Conservation (phyloP, 2,888 invertebrate genomes). For the Iphiclides podalirius region DNA sequence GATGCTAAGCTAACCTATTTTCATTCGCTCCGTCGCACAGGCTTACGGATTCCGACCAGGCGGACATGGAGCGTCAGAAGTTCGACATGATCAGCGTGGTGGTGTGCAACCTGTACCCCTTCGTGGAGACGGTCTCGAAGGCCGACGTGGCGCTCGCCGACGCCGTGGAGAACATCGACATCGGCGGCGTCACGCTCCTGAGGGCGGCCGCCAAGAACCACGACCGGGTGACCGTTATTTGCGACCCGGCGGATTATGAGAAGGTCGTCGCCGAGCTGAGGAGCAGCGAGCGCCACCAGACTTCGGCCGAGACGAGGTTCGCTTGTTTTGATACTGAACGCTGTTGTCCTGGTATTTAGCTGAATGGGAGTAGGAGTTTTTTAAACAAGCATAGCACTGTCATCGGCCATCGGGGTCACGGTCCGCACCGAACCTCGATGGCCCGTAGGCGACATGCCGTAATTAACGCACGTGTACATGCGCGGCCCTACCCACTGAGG, state of each 20-base stretch:
- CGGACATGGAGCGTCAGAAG: conserved; percentile 89
- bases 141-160: conserved; percentile 89
- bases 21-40: conserved; percentile 54
- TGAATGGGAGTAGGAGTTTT: no score
- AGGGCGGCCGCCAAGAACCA: conserved; percentile 99
- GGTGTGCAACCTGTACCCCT: conserved; percentile 98
- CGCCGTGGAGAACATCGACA: conserved; percentile 98
- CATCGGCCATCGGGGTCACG: no score
- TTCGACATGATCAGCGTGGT: conserved; percentile 92
- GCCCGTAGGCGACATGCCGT: no score
- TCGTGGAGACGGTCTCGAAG: conserved; percentile 91
- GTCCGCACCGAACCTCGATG: no score
- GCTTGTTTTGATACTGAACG: background rate
- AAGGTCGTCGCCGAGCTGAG: conserved; percentile 87
- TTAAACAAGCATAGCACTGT: no score
- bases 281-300: conserved; percentile 82
- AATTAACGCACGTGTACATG: no score
- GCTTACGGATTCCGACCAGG: conserved; percentile 86
- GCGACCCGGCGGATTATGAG: conserved; percentile 94
- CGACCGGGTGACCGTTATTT: conserved; percentile 94
- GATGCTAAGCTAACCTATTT: no score
- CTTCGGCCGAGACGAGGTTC: conserved; percentile 85
- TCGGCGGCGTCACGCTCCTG: conserved; percentile 96
- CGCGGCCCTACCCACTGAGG: no score
- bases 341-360: no score